Percentiles rank a stretch among this genome's conserved stretches.
These are phyloP conservation scores for Jacana jacana DNA, from an alignment of 2,113 vertebrate genomes.

Conservation along the genomic window DNA sequence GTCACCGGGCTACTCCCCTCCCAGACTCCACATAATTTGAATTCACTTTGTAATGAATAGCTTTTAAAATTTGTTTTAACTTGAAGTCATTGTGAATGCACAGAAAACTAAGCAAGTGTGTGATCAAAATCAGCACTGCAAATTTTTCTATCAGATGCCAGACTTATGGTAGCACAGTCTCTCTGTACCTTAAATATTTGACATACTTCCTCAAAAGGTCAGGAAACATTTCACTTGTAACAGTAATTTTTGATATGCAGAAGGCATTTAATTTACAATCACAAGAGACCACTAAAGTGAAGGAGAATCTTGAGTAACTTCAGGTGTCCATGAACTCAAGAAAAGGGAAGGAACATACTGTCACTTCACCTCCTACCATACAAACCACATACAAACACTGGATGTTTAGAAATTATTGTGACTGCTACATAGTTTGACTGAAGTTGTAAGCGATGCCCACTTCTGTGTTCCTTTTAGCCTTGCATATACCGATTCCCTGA, in stretches of 20 bases:
- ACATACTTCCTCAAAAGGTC: neutral
- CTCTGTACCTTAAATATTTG: neutral
- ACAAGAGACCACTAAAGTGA: neutral
- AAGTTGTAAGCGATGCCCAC: neutral
- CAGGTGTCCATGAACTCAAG: neutral
- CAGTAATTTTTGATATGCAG: neutral
- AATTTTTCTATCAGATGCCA: neutral
- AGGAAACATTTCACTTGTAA: neutral
- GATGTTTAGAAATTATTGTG: neutral
- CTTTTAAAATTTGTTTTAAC: neutral
- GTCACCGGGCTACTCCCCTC: neutral
- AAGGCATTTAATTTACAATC: neutral
- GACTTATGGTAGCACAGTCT: neutral
- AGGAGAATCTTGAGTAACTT: neutral
- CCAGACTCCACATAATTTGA: neutral
- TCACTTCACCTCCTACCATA: neutral
- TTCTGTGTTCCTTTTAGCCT: neutral
- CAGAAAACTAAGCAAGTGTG: neutral
- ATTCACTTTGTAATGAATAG: neutral
- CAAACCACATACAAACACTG: neutral
- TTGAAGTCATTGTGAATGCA: neutral
- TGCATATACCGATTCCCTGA: neutral
- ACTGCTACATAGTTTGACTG: neutral
- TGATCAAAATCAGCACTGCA: neutral
- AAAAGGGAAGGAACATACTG: neutral